Percentiles rank a stretch among this genome's conserved stretches.
phyloP scores from a whole-genome alignment of 2,797 vertebrate species.

The Triplophysa yarkandensis region DNA sequence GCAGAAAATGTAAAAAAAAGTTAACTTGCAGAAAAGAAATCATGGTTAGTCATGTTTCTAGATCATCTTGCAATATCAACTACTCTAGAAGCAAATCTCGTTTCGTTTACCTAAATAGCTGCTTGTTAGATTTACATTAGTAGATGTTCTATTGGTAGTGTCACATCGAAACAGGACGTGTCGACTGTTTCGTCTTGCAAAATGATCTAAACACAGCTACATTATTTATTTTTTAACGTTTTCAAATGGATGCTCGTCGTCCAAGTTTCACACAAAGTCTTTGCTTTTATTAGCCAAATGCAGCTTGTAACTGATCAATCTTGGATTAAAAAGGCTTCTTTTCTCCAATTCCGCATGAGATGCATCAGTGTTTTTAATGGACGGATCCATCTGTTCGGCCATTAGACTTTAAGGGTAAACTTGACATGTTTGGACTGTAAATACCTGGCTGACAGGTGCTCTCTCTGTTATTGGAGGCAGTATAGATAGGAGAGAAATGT shows the following conservation, averaged over 20 bases:
- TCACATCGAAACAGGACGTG: no score
- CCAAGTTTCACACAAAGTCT: background rate
- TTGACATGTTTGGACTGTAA: slow-evolving; percentile 1
- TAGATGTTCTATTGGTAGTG: no score
- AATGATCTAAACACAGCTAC: background rate
- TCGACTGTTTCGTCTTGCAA: no score
- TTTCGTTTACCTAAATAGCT: no score
- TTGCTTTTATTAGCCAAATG: background rate
- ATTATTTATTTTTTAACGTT: slow-evolving; percentile 24
- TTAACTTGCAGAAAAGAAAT: background rate
- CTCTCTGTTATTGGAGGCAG: no score
- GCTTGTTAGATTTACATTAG: no score
- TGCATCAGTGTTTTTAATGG: background rate
- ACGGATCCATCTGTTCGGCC: background rate
- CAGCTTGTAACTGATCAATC: background rate
- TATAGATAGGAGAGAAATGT: no score
- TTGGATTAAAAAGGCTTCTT: background rate
- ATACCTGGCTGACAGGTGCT: background rate
- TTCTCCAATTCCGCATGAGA: background rate
- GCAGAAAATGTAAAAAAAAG: no score
- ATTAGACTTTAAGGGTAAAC: background rate
- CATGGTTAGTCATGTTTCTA: background rate
- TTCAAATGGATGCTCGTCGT: slow-evolving; percentile 4
- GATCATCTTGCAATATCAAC: no score
- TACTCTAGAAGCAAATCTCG: no score